Percentiles rank a stretch among this genome's conserved stretches.
Conservation (phyloP, 2,888 invertebrate species). For the Anticlea derivata region DNA sequence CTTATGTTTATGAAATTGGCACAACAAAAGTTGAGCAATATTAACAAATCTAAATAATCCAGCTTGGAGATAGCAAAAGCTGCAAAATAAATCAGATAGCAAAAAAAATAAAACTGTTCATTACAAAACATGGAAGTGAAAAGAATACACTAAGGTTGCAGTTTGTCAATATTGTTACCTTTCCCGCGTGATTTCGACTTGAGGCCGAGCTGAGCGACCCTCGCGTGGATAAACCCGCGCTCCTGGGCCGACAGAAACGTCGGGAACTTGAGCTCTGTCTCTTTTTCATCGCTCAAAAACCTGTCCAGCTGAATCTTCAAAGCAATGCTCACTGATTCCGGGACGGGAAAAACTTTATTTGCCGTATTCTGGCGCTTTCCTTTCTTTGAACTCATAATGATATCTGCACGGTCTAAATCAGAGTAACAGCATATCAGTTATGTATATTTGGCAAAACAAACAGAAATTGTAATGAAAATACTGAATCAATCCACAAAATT, state of each 20-base stretch:
- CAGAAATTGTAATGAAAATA: constrained; percentile 7
- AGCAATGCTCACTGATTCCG: constrained; percentile 79
- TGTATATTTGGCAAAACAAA: constrained; percentile 37
- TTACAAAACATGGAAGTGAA: neutral
- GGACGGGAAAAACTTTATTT: constrained; percentile 76
- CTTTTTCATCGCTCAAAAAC: constrained; percentile 74
- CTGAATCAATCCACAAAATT: too few relatives aligned
- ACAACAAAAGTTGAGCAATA: too few relatives aligned
- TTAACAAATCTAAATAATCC: too few relatives aligned
- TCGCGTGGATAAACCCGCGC: constrained; percentile 90
- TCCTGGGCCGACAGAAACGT: constrained; percentile 90
- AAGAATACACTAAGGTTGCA: too few relatives aligned
- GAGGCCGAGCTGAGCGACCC: constrained; percentile 87
- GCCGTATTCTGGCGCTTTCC: constrained; percentile 60
- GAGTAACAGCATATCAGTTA: constrained; percentile 27
- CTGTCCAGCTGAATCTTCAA: constrained; percentile 77
- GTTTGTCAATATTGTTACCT: constrained; percentile 59
- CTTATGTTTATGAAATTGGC: too few relatives aligned
- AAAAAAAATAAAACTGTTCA: neutral
- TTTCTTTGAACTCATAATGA: constrained; percentile 72
- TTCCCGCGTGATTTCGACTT: constrained; percentile 93
- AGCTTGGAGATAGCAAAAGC: too few relatives aligned
- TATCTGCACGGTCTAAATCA: constrained; percentile 5
- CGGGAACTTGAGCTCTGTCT: constrained; percentile 85
- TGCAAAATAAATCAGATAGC: too few relatives aligned